Base-by-base conservation (phyloP, 2,113 vertebrate genomes). In the Poicephalus gulielmi region DNA sequence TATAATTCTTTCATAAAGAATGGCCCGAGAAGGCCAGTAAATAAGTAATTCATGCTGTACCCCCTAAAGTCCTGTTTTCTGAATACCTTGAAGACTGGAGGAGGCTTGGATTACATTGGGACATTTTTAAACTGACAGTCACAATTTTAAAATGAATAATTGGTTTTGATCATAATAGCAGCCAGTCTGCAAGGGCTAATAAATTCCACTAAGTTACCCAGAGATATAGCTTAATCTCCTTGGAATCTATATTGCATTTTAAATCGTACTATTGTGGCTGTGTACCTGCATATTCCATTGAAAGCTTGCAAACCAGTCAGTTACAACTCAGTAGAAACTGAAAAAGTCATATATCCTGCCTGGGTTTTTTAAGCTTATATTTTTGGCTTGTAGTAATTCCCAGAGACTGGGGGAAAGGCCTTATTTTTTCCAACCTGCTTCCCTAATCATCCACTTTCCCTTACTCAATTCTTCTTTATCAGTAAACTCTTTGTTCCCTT, bases 131-230 rank as follows among this genome's bases (percentile, higher is more conserved):
- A 88, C 60, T 47, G 84, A 64, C 82, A 68, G 55, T 95, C 85
- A 86, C 83, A 71, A 33, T 96, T 95, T 88, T 68, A 94, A 88
- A 24, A 47, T 81, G 60, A 92, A 88, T 74, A 90, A 86, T 88
- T 94, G 67, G 4, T 80, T 83, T 92, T 92, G n/a, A 83, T 79
- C 67, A 59, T 66, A 88, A 88, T 37, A 92, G 66, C 50, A 92
- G 64, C 43, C 15, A 68, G 47, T 70, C 85, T 94, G 73, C 82
- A 90, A 90, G 55, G 68, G 71, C 76, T 88, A 67, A 92, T 88
- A 92, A 92, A 95, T 94, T 92, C 85, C 50, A 83, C 31, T 23
- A 59, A 86, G 60, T 70, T 83, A 81, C 82, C 49, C 63, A 88
- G 68, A 93, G 87, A 63, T 41, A 83, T 60, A 94, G 60, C 55